phyloP scores from a whole-genome alignment of 1,140 invertebrate species.

The Hycleus cichorii region DNA sequence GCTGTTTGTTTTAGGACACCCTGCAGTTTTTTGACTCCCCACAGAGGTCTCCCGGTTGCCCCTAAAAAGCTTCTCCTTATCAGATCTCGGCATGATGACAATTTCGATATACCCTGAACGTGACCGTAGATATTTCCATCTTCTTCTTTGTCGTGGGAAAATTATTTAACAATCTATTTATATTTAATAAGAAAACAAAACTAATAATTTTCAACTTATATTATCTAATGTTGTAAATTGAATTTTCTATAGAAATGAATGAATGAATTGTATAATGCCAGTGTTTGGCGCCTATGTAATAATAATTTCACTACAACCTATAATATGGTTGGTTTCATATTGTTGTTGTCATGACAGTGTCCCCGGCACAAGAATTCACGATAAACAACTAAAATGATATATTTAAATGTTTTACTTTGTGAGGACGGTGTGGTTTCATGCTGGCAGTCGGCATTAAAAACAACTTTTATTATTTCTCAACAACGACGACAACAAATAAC shows the following conservation, averaged over 20 bases:
- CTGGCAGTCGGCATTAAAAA: conserved; percentile 18
- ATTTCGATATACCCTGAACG: conserved; percentile 30
- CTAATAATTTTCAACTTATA: neutral
- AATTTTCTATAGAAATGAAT: conserved; percentile 12
- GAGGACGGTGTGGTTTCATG: conserved; percentile 15
- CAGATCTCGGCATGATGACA: conserved; percentile 42
- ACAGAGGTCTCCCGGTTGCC: conserved; percentile 24
- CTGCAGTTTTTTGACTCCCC: conserved; percentile 27
- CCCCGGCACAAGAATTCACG: conserved; percentile 22
- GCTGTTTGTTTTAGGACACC: conserved; percentile 40
- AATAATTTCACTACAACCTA: conserved; percentile 32
- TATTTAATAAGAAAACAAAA: neutral
- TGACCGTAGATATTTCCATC: neutral
- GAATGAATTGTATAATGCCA: conserved; percentile 15
- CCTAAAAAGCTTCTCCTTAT: conserved; percentile 37
- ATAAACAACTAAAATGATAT: conserved; percentile 34
- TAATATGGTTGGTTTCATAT: conserved; percentile 30
- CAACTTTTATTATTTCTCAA: neutral
- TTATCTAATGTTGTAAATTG: conserved; percentile 13
- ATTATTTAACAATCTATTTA: neutral
- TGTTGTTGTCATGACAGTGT: conserved; percentile 29
- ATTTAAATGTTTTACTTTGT: conserved; percentile 29
- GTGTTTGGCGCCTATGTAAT: conserved; percentile 35
- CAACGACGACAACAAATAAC: too few species aligned
- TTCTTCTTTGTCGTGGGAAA: neutral